phyloP scores from a whole-genome alignment of 2,888 invertebrate genomes.

The Deilephila elpenor region DNA sequence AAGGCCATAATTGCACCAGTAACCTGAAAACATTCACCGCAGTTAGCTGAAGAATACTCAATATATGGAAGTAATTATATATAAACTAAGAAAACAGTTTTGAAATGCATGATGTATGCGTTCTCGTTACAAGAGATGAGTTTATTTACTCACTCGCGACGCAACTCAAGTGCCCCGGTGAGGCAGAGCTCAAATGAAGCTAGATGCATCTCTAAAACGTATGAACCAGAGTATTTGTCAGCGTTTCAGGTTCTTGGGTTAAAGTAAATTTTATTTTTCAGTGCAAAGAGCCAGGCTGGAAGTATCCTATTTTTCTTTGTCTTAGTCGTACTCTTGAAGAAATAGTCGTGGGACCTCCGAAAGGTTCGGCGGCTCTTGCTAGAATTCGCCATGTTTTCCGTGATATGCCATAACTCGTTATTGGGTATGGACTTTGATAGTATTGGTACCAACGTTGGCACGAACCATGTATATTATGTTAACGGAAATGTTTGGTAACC shows the following conservation, averaged over 20 bases:
- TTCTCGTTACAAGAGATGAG: background rate
- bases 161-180: slow-evolving; percentile 3
- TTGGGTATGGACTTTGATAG: too few species aligned
- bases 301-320: background rate
- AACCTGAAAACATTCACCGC: background rate
- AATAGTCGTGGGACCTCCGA: too few species aligned
- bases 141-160: slow-evolving; percentile 15
- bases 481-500: too few species aligned
- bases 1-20: background rate
- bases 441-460: too few species aligned
- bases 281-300: background rate
- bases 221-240: slow-evolving; percentile 11
- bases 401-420: too few species aligned
- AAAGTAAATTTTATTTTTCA: background rate
- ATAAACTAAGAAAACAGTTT: background rate
- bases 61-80: background rate
- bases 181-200: slow-evolving; percentile 19
- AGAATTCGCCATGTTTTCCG: too few species aligned
- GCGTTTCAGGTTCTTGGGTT: background rate
- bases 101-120: background rate
- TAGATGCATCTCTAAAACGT: slow-evolving; percentile 18
- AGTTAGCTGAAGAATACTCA: background rate
- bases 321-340: background rate
- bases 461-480: too few species aligned
- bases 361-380: too few species aligned